A percentile compares a stretch with the other conserved stretches of the same genome.
These are phyloP conservation scores for Drosophila kepulauana DNA, from an alignment of 1,140 invertebrate species.

Conservation along the genomic window DNA sequence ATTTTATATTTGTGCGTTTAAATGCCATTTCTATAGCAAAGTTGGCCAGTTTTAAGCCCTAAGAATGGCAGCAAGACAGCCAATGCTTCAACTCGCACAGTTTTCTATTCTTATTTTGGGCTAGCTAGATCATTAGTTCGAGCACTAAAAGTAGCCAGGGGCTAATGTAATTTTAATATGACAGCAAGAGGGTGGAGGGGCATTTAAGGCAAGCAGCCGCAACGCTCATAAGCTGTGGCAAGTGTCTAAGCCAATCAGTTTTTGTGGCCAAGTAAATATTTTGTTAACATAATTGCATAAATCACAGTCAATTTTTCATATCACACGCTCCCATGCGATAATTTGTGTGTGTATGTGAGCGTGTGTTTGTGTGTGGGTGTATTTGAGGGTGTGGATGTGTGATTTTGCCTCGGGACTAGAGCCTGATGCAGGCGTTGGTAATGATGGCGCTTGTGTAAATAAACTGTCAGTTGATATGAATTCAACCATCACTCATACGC, in stretches of 20 bases:
- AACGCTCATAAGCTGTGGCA: slow-evolving; percentile 28
- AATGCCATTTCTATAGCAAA: slow-evolving; percentile 22
- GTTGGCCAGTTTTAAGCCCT: not conserved
- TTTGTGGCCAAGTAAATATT: slow-evolving; percentile 76
- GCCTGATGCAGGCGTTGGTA: slow-evolving; percentile 48
- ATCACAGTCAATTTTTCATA: slow-evolving; percentile 79
- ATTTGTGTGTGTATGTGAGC: slow-evolving; percentile 46
- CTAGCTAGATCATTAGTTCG: slow-evolving; percentile 18
- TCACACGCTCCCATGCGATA: slow-evolving; percentile 50
- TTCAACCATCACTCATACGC: slow-evolving; percentile 78
- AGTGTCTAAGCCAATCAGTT: slow-evolving; percentile 60
- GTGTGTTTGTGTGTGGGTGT: slow-evolving; percentile 9
- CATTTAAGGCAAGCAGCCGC: slow-evolving; percentile 31
- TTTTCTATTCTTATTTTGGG: not conserved
- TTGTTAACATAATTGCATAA: slow-evolving; percentile 82
- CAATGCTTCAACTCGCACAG: not conserved
- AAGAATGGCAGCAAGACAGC: slow-evolving; percentile 1
- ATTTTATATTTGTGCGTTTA: slow-evolving; percentile 58
- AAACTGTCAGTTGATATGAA: slow-evolving; percentile 80
- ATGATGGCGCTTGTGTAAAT: slow-evolving; percentile 78
- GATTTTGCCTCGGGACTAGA: slow-evolving; percentile 24
- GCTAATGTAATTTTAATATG: slow-evolving; percentile 45
- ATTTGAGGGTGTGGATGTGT: slow-evolving; percentile 16
- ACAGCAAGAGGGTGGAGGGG: not conserved
- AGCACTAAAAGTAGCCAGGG: not conserved